Evolutionary conservation across 2,113 vertebrate species (phyloP).

Genomic region (Serilophus lunatus): DNA sequence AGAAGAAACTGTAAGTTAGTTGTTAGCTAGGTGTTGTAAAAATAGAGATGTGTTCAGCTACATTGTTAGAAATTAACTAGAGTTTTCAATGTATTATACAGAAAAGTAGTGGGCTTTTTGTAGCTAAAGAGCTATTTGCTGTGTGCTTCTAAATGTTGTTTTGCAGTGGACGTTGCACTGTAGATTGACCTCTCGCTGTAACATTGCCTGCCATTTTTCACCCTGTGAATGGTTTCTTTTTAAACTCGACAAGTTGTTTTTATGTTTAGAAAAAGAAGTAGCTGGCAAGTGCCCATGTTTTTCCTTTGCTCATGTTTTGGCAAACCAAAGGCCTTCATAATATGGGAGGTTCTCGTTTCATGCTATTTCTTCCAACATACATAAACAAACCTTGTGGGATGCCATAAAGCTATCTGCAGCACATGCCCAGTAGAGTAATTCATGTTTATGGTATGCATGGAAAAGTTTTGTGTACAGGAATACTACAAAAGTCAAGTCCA

Average conservation of each 20-base stretch:
- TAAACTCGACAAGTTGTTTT: not conserved
- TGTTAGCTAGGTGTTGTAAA: not conserved
- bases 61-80: not conserved
- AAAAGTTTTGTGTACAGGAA: not conserved
- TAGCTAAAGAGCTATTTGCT: not conserved
- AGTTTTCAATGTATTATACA: not conserved
- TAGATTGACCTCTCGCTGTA: not conserved
- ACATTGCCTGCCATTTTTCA: not conserved
- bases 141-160: not conserved
- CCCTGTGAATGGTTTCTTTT: not conserved
- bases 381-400: not conserved
- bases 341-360: not conserved
- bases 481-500: not conserved
- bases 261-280: not conserved
- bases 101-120: not conserved
- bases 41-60: not conserved
- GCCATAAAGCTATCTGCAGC: not conserved
- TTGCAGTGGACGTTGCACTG: not conserved
- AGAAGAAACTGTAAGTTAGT: not conserved
- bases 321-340: not conserved
- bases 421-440: not conserved
- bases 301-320: not conserved
- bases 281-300: not conserved
- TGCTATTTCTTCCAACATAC: not conserved
- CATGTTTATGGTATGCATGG: not conserved